Evolutionary conservation across 2,888 invertebrate genomes (phyloP), one percentile per base, ranked within the genome.

Genomic region (Cheiracanthium punctorium): DNA sequence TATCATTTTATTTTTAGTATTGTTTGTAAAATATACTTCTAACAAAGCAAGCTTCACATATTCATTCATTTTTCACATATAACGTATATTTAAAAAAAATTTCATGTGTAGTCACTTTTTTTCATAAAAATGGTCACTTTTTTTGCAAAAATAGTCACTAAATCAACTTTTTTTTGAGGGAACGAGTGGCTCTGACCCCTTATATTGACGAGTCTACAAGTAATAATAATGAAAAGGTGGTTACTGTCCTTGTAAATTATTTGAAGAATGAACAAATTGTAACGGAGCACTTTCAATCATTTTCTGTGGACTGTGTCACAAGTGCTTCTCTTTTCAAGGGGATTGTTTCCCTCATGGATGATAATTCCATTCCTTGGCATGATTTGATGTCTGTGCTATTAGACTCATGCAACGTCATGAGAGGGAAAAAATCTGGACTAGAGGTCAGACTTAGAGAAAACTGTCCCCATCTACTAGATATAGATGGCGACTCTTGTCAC

Each of bases 401-500:
- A 24, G 67, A 81, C n/a, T 79, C 79, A 14, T 81, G 81, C 20
- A 67, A 81, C 52, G 69, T 74, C 17, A 81, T 81, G 81, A 17
- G 70, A 24, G 81, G 81, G 0, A 81, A 69, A 37, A 81, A 81
- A 52, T 17, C 67, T 41, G 74, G 81, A 1, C 0, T 72, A 12
- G 80, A 80, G 30, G 30, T 17, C 0, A 80, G 29, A 80, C 0
- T 72, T 1, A 0, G 30, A 14, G 64, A 37, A n/a, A 33, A 67
- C 28, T 69, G 80, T 70, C 75, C 82, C 20, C 75, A 75, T 29
- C 41, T 82, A 8, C 24, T 82, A 29, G 75, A 82, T 24, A 75
- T 82, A 33, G 82, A 82, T 70, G 75, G 82, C n/a, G 82, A 76
- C 37, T 52, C 82, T 1, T 82, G 82, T 30, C 82, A 82, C 20